Percentiles rank a stretch among this genome's conserved stretches.
Evolutionary conservation across 2,888 invertebrate genomes (phyloP).

Genomic region (Blera fallax): DNA sequence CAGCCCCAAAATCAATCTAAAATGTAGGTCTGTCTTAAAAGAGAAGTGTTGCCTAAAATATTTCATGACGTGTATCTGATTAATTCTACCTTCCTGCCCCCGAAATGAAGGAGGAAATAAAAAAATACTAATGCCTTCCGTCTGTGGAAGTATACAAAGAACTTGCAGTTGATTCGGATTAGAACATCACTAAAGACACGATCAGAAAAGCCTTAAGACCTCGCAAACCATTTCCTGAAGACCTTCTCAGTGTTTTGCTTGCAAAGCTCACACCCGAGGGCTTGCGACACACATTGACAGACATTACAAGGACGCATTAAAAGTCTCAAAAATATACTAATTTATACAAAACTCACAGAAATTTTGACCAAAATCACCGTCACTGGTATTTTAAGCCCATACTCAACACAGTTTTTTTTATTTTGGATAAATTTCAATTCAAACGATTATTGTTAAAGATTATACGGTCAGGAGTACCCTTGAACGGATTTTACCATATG

Average conservation of each 20-base stretch:
- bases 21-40: too few relatives aligned
- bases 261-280: not conserved
- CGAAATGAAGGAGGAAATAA: too few relatives aligned
- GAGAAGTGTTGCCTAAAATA: too few relatives aligned
- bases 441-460: not conserved
- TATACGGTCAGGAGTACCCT: not conserved
- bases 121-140: too few relatives aligned
- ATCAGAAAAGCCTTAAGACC: too few relatives aligned
- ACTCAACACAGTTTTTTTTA: not conserved
- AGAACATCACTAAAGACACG: too few relatives aligned
- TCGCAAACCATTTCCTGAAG: too few relatives aligned
- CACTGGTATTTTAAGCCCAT: not conserved
- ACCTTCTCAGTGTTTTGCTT: not conserved
- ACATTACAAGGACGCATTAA: not conserved
- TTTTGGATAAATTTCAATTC: not conserved
- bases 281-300: not conserved
- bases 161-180: too few relatives aligned
- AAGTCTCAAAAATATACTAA: not conserved
- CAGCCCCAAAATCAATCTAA: too few relatives aligned
- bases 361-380: not conserved
- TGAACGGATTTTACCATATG: not conserved
- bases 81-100: too few relatives aligned
- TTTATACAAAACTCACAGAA: conserved; percentile 26
- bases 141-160: too few relatives aligned
- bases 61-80: too few relatives aligned